A percentile compares a stretch with the other conserved stretches of the same genome.
These are phyloP conservation scores for Stomorhina lunata DNA, from an alignment of 2,888 invertebrate genomes.

Conservation along the genomic window DNA sequence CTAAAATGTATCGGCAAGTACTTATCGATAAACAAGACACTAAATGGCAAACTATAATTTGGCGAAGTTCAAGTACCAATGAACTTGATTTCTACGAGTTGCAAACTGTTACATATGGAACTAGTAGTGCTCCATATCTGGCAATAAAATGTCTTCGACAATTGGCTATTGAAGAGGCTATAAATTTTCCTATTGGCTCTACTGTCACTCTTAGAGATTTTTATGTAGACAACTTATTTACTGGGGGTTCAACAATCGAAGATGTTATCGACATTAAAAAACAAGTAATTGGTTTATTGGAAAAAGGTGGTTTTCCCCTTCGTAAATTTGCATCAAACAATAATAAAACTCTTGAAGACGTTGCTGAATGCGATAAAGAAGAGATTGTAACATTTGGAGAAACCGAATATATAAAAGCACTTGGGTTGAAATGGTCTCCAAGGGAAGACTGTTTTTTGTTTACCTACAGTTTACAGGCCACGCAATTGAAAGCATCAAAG, in stretches of 20 bases:
- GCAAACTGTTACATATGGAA: conserved; percentile 40
- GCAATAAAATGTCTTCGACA: conserved; percentile 41
- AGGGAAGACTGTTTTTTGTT: conserved; percentile 24
- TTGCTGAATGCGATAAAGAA: conserved; percentile 9
- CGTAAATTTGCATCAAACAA: conserved; percentile 33
- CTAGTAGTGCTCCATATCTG: conserved; percentile 33
- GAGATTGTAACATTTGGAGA: conserved; percentile 25
- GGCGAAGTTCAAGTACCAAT: neutral
- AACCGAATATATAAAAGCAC: conserved; percentile 26
- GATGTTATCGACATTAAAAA: conserved; percentile 26
- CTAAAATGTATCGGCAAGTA: conserved; percentile 41
- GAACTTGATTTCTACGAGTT: neutral
- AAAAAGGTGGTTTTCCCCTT: conserved; percentile 19
- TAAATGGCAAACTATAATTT: conserved; percentile 47
- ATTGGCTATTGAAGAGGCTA: conserved; percentile 7
- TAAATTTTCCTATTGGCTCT: conserved; percentile 9
- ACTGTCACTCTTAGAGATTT: conserved; percentile 21
- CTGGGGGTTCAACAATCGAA: conserved; percentile 23
- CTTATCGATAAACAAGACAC: conserved; percentile 16
- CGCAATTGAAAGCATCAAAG: neutral
- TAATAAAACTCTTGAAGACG: neutral
- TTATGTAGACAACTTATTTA: conserved; percentile 52
- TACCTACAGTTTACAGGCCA: neutral
- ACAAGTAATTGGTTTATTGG: conserved; percentile 26
- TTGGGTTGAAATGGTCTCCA: conserved; percentile 43